Base-by-base conservation (phyloP, 2,888 invertebrate genomes). In the Xylota segnis region DNA sequence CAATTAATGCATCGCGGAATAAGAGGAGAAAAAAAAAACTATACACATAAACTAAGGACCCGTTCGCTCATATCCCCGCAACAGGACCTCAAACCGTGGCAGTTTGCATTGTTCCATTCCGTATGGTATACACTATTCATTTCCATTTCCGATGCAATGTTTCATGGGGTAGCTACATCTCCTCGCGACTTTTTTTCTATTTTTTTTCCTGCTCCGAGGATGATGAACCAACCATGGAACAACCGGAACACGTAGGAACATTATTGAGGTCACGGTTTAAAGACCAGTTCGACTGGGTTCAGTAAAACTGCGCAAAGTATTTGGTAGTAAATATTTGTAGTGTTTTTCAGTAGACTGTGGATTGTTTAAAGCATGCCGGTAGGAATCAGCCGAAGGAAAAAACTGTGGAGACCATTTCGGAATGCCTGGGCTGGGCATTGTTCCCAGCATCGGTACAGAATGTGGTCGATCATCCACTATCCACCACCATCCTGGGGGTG, bases 241-340 rank as follows among this genome's bases (percentile, higher is more conserved):
- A 52, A 78, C 37, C 23, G 23, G 23, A 54, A 40, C 34, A 29
- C 65, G 43, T 37, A 27, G 45, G 56, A 65, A 56, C 45, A 74
- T 75, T 70, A 74, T 79, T 84, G 79, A 79, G 83, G 79, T 84
- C 63, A 65, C 47, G 56, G 23, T 52, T 45, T 68, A 71, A 43
- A 68, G 61, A 61, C 50, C 58, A 14, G 23, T 23, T 5, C 40
- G 43, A 37, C 12, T n/a, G 18, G 9, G n/a, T 56, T 18, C 10
- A 50, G 40, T 50, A n/a, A 32, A 50, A 52, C 34, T 65, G 40
- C 29, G 16, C 65, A 71, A 65, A 50, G 70, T 43, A 56, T 63
- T 71, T n/a, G 45, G 18, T 40, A 72, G 71, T 78, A 74, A 83
- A 83, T 66, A 66, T 77, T 78, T 77, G 52, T 12, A 61, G 50